Evolutionary conservation across 2,113 vertebrate genomes (phyloP).

Genomic region (Cyprinus carpio): DNA sequence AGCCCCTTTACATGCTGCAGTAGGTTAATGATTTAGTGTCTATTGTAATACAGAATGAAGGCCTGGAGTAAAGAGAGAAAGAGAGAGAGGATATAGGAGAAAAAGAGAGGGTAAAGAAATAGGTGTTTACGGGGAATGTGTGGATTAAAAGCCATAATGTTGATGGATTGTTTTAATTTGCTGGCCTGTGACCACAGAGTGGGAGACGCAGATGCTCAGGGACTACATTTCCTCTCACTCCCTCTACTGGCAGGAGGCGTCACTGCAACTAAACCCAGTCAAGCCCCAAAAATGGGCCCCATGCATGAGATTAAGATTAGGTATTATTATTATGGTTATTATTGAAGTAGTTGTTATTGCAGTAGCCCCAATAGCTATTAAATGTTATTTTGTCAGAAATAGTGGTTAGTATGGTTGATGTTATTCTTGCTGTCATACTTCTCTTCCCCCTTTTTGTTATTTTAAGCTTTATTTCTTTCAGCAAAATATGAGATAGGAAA

Average conservation of each 20-base stretch:
- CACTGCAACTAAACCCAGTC: slow-evolving; percentile 6
- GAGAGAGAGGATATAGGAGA: slow-evolving; percentile 25
- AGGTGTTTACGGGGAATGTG: slow-evolving; percentile 54
- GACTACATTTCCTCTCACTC: slow-evolving; percentile 4
- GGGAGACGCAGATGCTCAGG: slow-evolving; percentile 7
- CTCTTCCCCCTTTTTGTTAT: neutral
- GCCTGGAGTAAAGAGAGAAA: slow-evolving; percentile 35
- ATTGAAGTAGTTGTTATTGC: no score
- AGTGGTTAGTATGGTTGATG: neutral
- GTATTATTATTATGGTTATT: neutral
- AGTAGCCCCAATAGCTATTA: neutral
- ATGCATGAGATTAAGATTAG: neutral
- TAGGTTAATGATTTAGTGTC: slow-evolving; percentile 57
- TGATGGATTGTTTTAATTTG: slow-evolving; percentile 60
- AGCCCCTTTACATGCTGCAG: slow-evolving; percentile 46
- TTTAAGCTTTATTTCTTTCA: neutral
- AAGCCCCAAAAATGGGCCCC: neutral
- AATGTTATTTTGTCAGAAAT: neutral
- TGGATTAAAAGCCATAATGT: slow-evolving; percentile 58
- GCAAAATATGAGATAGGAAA: neutral
- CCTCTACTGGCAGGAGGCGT: slow-evolving; percentile 51
- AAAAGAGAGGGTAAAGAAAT: slow-evolving; percentile 37
- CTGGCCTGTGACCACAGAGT: slow-evolving; percentile 47
- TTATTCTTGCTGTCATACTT: neutral
- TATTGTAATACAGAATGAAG: slow-evolving; percentile 48